These are phyloP conservation scores for Cydia pomonella DNA, from an alignment of 1,140 invertebrate genomes.

Conservation along the genomic window DNA sequence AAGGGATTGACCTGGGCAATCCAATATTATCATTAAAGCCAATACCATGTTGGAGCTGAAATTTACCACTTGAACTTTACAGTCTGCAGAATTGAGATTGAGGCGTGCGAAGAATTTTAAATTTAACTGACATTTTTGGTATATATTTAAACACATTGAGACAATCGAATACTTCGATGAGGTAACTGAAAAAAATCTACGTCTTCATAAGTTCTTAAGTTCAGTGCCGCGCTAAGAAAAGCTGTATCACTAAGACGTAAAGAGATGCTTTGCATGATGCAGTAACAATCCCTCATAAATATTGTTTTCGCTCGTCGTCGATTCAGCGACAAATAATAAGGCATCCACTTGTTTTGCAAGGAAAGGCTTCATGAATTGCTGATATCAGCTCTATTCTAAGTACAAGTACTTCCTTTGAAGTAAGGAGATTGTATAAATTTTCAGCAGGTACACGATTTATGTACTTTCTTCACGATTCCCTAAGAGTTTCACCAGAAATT, in stretches of 20 bases:
- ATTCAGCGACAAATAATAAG: slow-evolving; percentile 45
- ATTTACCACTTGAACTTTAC: too few relatives aligned
- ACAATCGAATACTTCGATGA: background rate
- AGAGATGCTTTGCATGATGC: slow-evolving; percentile 32
- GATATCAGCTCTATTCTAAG: slow-evolving; percentile 54
- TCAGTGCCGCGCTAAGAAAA: background rate
- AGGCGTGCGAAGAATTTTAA: too few relatives aligned
- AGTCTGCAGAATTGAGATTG: too few relatives aligned
- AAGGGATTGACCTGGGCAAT: too few relatives aligned
- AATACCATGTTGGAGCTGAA: too few relatives aligned
- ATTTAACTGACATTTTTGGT: too few relatives aligned
- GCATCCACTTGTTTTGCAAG: slow-evolving; percentile 42
- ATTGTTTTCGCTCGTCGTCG: slow-evolving; percentile 22
- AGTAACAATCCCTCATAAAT: slow-evolving; percentile 33
- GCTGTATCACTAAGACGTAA: slow-evolving; percentile 5
- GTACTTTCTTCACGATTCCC: slow-evolving; percentile 39
- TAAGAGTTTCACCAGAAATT: slow-evolving; percentile 29
- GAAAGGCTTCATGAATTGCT: slow-evolving; percentile 57
- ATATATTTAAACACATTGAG: too few relatives aligned
- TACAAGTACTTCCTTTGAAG: slow-evolving; percentile 45
- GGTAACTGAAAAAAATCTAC: background rate
- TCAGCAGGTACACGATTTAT: slow-evolving; percentile 36
- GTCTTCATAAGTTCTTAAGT: background rate
- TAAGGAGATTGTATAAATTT: slow-evolving; percentile 55
- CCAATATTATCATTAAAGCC: too few relatives aligned